Evolutionary conservation across 2,888 invertebrate genomes (phyloP), one percentile per base, ranked within the genome.

Genomic region (Phytoseiulus persimilis): DNA sequence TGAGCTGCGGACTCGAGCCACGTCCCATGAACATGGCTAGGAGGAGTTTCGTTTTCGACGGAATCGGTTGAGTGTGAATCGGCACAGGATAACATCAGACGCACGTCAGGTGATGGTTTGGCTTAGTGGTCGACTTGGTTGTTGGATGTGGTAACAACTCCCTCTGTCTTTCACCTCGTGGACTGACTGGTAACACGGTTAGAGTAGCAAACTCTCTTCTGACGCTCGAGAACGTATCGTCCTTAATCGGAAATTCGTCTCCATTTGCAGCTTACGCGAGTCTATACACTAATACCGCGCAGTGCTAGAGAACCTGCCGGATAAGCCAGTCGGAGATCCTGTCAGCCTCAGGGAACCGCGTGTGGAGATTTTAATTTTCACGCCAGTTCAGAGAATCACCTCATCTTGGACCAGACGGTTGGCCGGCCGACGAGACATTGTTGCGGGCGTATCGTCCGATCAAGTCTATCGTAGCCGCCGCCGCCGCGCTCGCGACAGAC

Each of bases 201-300:
- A 5, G 1, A 5, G 9, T 39, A 39, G 3, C 39, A 6, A 39
- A n/a, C n/a, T n/a, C n/a, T n/a, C 39, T 39, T 39, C 39, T 9
- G 9, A 6, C 3, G 39, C 39, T 39, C 9, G 39, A 9, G 9
- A 39, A 9, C 33, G 31, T 32, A 31, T 31, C 33, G 31, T 84
- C 14, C 18, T 84, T 84, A 84, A 32, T 84, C 31, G 31, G 84
- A 84, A 11, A 3, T n/a, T 18, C 84, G 18, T 84, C 14, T 84
- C 84, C n/a, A 39, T 32, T 87, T 87, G 28, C 87, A 87, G 87
- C 87, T 2, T 87, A 87, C 33, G 87, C 33, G 39, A 33, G 87
- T 45, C 32, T 87, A 11, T 87, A 87, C 33, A 33, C 87, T 6
- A 87, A 33, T 87, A 87, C 87, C 45, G 87, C 87, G 87, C 87